A percentile compares a stretch with the other conserved stretches of the same genome.
Conservation (phyloP, 2,888 invertebrate species). For the Agrenia bidenticulata region DNA sequence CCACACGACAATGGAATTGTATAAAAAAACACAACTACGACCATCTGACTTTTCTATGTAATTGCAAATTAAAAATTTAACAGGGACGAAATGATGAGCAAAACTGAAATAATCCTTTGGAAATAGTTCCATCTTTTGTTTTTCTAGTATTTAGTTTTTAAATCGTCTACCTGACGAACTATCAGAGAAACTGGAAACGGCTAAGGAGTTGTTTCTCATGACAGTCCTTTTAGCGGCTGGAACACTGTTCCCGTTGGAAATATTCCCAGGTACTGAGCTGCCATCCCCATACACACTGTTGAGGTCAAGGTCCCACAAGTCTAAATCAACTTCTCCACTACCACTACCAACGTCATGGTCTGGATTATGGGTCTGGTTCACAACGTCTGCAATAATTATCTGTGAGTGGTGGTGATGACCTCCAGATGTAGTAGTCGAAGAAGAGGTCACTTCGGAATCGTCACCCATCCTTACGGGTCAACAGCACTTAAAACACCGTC, state of each 20-base stretch:
- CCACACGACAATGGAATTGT: neutral
- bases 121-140: neutral
- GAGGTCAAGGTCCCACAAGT: slow-evolving; percentile 74
- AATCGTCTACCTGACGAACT: slow-evolving; percentile 49
- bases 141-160: neutral
- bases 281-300: slow-evolving; percentile 57
- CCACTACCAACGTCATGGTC: slow-evolving; percentile 57
- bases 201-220: slow-evolving; percentile 56
- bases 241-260: slow-evolving; percentile 50
- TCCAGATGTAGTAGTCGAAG: slow-evolving; percentile 56
- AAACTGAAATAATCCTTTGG: too few relatives aligned
- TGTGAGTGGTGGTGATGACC: slow-evolving; percentile 30
- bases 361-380: slow-evolving; percentile 31
- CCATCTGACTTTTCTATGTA: neutral
- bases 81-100: too few relatives aligned
- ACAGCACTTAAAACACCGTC: slow-evolving; percentile 15
- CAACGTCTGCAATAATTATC: slow-evolving; percentile 44
- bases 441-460: slow-evolving; percentile 75
- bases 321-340: slow-evolving; percentile 70
- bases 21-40: neutral
- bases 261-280: slow-evolving; percentile 24
- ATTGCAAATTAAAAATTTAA: too few relatives aligned
- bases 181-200: slow-evolving; percentile 58
- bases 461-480: slow-evolving; percentile 54
- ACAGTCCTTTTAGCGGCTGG: slow-evolving; percentile 56